Conservation (phyloP, 2,888 invertebrate species). For the Sisyra terminalis region DNA sequence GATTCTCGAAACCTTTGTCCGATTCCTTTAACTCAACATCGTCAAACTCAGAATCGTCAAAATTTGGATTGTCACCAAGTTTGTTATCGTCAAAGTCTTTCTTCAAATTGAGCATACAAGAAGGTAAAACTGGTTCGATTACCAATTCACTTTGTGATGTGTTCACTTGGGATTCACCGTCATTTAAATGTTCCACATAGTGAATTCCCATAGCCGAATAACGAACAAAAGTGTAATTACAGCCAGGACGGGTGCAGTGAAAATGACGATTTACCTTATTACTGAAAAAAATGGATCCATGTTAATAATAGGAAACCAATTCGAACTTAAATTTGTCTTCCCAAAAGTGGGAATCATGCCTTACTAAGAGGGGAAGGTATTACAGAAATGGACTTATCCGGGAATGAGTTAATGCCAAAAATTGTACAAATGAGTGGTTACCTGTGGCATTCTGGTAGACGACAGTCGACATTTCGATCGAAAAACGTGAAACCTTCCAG, state of each 20-base stretch:
- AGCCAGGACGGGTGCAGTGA: constrained; percentile 53
- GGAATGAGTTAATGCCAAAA: too few species aligned
- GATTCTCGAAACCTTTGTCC: too few species aligned
- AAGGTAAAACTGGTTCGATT: too few species aligned
- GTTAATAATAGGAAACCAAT: neutral
- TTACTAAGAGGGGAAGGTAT: too few species aligned
- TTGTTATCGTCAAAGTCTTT: too few species aligned
- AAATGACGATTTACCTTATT: constrained; percentile 58
- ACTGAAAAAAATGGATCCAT: constrained; percentile 22
- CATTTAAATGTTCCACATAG: constrained; percentile 43
- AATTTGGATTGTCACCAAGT: too few species aligned
- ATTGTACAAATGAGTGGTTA: constrained; percentile 7
- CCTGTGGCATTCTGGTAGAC: constrained; percentile 41
- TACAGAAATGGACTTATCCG: too few species aligned
- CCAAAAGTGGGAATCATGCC: too few species aligned
- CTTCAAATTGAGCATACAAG: too few species aligned
- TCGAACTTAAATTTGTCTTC: constrained; percentile 1
- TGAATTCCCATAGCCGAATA: constrained; percentile 60
- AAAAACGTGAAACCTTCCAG: constrained; percentile 76
- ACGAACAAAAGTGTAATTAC: constrained; percentile 55
- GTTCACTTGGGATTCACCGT: constrained; percentile 12
- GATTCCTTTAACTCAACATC: too few species aligned
- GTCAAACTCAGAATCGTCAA: too few species aligned
- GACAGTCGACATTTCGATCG: constrained; percentile 54
- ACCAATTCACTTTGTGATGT: neutral